Evolutionary conservation across 23 tunicate genomes (phyloP), one percentile per base, ranked within the genome.

Genomic region (Ciona savignyi): DNA sequence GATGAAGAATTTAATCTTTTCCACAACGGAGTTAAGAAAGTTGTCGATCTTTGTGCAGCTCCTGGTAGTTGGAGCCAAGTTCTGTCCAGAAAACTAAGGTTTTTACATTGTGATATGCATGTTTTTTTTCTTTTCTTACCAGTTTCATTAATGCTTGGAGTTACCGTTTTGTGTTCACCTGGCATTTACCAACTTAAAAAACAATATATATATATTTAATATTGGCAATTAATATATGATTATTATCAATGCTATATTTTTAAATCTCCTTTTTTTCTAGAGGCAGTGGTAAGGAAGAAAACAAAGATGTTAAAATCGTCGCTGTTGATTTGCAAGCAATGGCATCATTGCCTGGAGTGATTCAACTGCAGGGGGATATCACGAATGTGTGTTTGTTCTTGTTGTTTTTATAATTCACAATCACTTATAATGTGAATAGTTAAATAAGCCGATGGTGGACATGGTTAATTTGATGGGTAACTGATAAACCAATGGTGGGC

Each of bases 41-140:
- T 93, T 24, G 98, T 93, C 62, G 98, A 93, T 77, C 79, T 93
- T 0, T 93, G 98, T 77, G 98, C 98, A 32, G 98, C 98, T 22
- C 98, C 98, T 31, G 98, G 98, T 51, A 93, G 98, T 63, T 93
- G 98, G 98, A 81, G 88, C 72, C 98, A 93, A 73, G 98, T 93
- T 25, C 62, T 93, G 32, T 74, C 98, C 21, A 78, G 80, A 69
- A 93, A 78, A 70, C 62, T 93, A 26, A 78, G 89, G 97, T 86
- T 25, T 66, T n/a, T n/a, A n/a, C n/a, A n/a, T n/a, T n/a, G n/a
- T n/a, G n/a, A n/a, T n/a, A n/a, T n/a, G n/a, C n/a, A n/a, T n/a
- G n/a, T n/a, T n/a, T n/a, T n/a, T n/a, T n/a, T n/a, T n/a, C n/a
- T n/a, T n/a, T n/a, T n/a, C n/a, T n/a, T n/a, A n/a, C n/a, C n/a